Percentiles rank a stretch among this genome's conserved stretches.
phyloP scores from a whole-genome alignment of 2,797 vertebrate species.

The Chelonia mydas region DNA sequence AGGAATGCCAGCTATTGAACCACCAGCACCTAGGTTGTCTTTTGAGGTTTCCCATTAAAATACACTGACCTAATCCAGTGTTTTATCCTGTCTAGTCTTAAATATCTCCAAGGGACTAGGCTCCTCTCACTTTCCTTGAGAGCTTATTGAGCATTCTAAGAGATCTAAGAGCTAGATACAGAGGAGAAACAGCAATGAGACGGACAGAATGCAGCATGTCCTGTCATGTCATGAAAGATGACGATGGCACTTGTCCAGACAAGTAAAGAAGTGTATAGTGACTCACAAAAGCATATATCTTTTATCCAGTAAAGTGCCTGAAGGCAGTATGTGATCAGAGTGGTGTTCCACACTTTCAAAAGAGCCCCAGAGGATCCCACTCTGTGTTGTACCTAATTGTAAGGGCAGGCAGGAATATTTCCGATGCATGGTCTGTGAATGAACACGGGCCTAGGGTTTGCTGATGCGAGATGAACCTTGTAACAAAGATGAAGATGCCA shows the following conservation, averaged over 20 bases:
- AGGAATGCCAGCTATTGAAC: background rate
- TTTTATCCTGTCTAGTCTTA: too few species aligned
- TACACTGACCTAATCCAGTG: background rate
- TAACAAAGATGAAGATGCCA: background rate
- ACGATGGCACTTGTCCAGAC: background rate
- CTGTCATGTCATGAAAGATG: background rate
- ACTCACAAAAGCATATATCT: background rate
- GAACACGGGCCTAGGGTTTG: background rate
- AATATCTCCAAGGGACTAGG: background rate
- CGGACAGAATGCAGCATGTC: background rate
- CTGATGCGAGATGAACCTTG: background rate
- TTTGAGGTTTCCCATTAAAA: background rate
- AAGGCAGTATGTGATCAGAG: background rate
- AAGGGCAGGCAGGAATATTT: rapidly evolving
- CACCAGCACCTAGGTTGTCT: rapidly evolving
- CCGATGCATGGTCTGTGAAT: background rate
- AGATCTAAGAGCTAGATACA: background rate
- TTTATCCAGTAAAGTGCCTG: background rate
- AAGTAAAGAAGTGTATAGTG: background rate
- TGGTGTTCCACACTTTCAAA: background rate
- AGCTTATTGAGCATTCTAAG: background rate
- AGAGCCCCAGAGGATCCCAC: background rate
- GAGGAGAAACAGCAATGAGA: background rate
- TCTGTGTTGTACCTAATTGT: background rate
- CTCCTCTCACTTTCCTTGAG: background rate